Evolutionary conservation across 2,888 invertebrate species (phyloP), one percentile per base, ranked within the genome.

Genomic region (Encarsia formosa): DNA sequence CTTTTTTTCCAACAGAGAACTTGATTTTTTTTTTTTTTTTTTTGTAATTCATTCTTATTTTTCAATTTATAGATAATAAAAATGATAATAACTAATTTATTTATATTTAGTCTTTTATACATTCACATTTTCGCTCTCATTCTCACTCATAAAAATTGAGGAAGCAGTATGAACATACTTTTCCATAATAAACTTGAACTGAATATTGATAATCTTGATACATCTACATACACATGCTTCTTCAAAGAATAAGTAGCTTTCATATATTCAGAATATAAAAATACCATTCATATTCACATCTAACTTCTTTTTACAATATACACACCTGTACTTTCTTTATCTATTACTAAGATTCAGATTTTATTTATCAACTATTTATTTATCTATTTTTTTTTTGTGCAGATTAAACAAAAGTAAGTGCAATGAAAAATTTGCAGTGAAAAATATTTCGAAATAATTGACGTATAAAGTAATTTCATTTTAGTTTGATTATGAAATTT

Each of bases 291-390:
- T 53, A 48, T 52, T 53, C 42, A 44, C 46, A 52, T 52, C 40
- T 47, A 50, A 50, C 32, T 53, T 51, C 37, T 56, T 56, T 56
- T 53, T 53, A 56, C 56, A 56, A 56, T 53, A 47, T 56, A 56
- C 50, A 56, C 42, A 56, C 45, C 26, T 43, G 39, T 43, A 52
- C n/a, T 52, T 52, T 52, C 15, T 6, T 38, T 55, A n/a, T 39
- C 45, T 52, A 45, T 31, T 35, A 11, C 29, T 40, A 32, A 46
- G n/a, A 49, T 52, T 38, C 22, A 43, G 49, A 56, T 39, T 37
- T 55, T 48, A 34, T 18, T 41, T 18, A 19, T 18, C n/a, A n/a
- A n/a, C n/a, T n/a, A 19, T 37, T 18, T 37, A 26, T 26, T 26
- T 11, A 42, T 22, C 15, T 51, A 48, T 20, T 44, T 37, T 38